Evolutionary conservation across 2,797 vertebrate genomes (phyloP).

Genomic region (Melanogrammus aeglefinus): DNA sequence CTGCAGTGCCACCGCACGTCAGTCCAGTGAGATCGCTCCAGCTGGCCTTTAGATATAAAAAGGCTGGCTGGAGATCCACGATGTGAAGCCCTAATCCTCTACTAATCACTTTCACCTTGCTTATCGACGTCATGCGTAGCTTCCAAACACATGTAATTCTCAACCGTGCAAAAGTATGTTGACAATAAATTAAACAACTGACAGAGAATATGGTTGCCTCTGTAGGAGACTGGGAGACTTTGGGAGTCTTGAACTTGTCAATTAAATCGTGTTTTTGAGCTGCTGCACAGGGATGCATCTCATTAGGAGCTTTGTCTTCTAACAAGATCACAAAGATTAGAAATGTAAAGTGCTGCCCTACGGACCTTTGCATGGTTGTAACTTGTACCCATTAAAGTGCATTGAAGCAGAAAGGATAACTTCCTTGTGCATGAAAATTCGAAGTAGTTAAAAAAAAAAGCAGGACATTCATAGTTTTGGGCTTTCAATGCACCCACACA

Average conservation of each 20-base stretch:
- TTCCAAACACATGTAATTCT: constrained; percentile 32
- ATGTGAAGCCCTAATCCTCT: constrained; percentile 21
- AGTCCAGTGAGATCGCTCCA: constrained; percentile 49
- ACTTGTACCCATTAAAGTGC: not conserved
- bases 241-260: not conserved
- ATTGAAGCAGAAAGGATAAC: not conserved
- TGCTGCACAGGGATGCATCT: not conserved
- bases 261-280: not conserved
- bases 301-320: not conserved
- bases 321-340: constrained; percentile 20
- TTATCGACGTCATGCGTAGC: constrained; percentile 30
- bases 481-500: not conserved
- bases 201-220: constrained; percentile 26
- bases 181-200: not conserved
- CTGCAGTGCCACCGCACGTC: constrained; percentile 28
- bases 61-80: constrained; percentile 41
- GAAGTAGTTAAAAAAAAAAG: not conserved
- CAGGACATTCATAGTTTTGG: not conserved
- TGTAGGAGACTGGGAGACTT: constrained; percentile 6
- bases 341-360: constrained; percentile 2
- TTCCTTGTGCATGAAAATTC: constrained; percentile 18
- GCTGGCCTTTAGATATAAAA: constrained; percentile 36
- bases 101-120: constrained; percentile 57
- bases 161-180: constrained; percentile 52
- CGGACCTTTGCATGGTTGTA: not conserved